These are phyloP conservation scores for Spisula subtruncata DNA, from an alignment of 2,888 invertebrate species.

Conservation along the genomic window DNA sequence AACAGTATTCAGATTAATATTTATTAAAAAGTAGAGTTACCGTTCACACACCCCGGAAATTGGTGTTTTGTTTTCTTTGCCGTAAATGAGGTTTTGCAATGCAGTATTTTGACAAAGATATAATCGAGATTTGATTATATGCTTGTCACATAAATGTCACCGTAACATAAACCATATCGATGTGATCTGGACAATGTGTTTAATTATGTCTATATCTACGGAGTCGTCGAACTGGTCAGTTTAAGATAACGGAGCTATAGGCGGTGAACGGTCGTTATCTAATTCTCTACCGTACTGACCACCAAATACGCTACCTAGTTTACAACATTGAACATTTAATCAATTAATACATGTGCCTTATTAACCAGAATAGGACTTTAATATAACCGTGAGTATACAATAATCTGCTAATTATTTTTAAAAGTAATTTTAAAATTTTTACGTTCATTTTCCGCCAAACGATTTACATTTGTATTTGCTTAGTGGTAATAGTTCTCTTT, in stretches of 20 bases:
- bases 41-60: constrained; percentile 22
- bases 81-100: neutral
- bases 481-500: too few relatives aligned
- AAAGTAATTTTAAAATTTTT: too few relatives aligned
- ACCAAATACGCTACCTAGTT: neutral
- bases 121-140: neutral
- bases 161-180: neutral
- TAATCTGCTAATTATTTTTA: too few relatives aligned
- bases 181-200: neutral
- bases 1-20: neutral
- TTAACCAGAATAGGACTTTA: too few relatives aligned
- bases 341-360: too few relatives aligned
- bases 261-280: neutral
- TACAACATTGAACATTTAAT: neutral
- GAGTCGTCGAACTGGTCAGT: neutral
- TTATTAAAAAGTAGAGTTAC: neutral
- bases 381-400: too few relatives aligned
- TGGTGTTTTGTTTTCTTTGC: neutral
- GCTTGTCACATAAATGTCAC: constrained; percentile 18
- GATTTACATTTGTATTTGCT: too few relatives aligned
- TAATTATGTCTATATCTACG: neutral
- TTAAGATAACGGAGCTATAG: neutral
- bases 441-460: too few relatives aligned
- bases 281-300: neutral
- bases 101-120: neutral